Base-by-base conservation (phyloP, 2,113 vertebrate species). In the Dipodomys merriami region DNA sequence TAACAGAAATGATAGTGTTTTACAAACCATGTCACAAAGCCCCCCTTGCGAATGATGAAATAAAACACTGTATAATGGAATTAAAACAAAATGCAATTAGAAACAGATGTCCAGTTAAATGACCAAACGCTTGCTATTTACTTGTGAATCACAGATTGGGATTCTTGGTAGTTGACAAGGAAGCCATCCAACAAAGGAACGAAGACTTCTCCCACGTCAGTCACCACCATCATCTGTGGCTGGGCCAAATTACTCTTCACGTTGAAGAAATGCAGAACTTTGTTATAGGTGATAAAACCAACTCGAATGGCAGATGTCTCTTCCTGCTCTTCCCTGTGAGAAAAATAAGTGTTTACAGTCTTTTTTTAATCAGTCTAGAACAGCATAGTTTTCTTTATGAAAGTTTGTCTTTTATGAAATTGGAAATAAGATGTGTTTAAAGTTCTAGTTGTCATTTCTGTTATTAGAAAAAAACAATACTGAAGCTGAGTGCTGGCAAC, bases 151-250 rank as follows among this genome's bases (percentile, higher is more conserved):
- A 99, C 99, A 1, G 98, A 97, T 85, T 97, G 98, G 0, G 99
- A 99, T 67, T 99, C 99, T 88, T 99, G 98, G 77, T 99, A 99
- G 98, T 98, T 98, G 89, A 99, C 99, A 1, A 99, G 99, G 97
- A 99, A 99, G 74, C 99, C 99, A 39, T 99, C 99, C 57, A 99
- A 97, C 92, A 99, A 97, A 6, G 99, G 99, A 44, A 99, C 98
- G 81, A 99, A 99, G 97, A 99, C 99, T 96, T 99, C 99, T 0
- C 98, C 97, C 5, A 99, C 98, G 57, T 99, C 99, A 0, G 99
- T 99, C 81, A 99, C 99, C 96, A 99, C 99, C 99, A 99, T 99
- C 99, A 99, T 99, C 98, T 99, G 99, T 5, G 99, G 99, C 97
- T 99, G 99, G 73, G 99, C 99, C 97, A 99, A 95, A 39, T 98